Percentiles rank a stretch among this genome's conserved stretches.
Evolutionary conservation across 2,113 vertebrate species (phyloP).

Genomic region (Macaca fascicularis): T2T-MFA8v1.1 NC_088380.1:10076001-10076500

Average conservation of each 20-base stretch:
- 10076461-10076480: neutral
- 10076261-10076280: too few relatives aligned
- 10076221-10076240: too few relatives aligned
- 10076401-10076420: too few relatives aligned
- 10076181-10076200: too few relatives aligned
- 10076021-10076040: neutral
- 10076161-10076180: neutral
- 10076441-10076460: neutral
- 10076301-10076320: too few relatives aligned
- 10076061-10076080: neutral
- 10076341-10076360: neutral
- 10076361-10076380: neutral
- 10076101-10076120: neutral
- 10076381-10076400: neutral
- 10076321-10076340: neutral
- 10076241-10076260: too few relatives aligned
- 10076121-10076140: neutral
- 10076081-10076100: neutral
- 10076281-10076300: too few relatives aligned
- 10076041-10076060: neutral
- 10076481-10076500: neutral
- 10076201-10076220: too few relatives aligned
- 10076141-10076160: neutral
- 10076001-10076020: neutral
- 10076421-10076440: too few relatives aligned